phyloP scores from a whole-genome alignment of 2,113 vertebrate species.

The Smithornis capensis region DNA sequence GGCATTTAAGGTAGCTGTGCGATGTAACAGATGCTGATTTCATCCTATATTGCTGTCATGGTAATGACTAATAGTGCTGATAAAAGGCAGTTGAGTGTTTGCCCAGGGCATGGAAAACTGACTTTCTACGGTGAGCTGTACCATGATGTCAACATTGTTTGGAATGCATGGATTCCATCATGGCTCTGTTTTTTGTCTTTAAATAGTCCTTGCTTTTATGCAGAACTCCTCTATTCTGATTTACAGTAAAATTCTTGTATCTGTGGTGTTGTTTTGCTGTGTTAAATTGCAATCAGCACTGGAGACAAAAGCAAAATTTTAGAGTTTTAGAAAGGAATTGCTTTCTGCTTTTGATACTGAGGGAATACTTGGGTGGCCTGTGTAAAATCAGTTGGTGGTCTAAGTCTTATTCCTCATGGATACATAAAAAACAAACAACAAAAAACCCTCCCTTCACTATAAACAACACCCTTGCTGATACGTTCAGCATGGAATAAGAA shows the following conservation, averaged over 20 bases:
- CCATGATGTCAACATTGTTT: neutral
- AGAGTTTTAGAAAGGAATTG: neutral
- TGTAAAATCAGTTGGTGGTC: constrained; percentile 28
- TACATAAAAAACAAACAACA: constrained; percentile 2
- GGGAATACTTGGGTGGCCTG: constrained; percentile 38
- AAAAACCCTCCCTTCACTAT: neutral
- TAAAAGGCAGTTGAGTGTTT: constrained; percentile 48
- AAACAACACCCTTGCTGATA: constrained; percentile 35
- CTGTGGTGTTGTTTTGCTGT: neutral
- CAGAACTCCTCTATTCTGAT: neutral
- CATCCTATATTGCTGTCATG: constrained; percentile 53
- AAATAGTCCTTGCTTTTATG: neutral
- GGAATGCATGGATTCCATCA: constrained; percentile 9
- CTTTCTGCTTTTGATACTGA: neutral
- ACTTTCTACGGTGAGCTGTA: neutral
- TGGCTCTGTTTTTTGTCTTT: neutral
- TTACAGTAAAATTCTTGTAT: neutral
- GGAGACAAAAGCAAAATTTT: neutral
- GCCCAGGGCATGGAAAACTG: constrained; percentile 62
- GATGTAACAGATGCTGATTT: constrained; percentile 51
- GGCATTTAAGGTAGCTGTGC: constrained; percentile 51
- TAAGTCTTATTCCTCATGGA: constrained; percentile 1
- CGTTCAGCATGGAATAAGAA: neutral
- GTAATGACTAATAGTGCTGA: constrained; percentile 50
- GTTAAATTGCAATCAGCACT: neutral